These are phyloP conservation scores for Apteryx mantelli DNA, from an alignment of 2,113 vertebrate species.

Conservation along the genomic window DNA sequence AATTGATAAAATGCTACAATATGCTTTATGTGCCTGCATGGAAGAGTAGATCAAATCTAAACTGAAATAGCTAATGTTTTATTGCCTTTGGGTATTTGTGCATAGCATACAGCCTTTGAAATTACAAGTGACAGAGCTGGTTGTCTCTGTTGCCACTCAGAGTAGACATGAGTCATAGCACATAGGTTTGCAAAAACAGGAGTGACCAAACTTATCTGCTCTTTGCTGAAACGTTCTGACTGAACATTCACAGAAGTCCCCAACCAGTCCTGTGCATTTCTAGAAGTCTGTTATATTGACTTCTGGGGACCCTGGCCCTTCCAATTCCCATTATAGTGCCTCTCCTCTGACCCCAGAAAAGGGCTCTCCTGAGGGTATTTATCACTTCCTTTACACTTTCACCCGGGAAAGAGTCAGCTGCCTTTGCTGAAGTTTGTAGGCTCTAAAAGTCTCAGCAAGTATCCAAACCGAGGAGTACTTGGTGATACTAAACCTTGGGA, in stretches of 20 bases:
- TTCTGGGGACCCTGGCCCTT: neutral
- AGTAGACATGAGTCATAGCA: neutral
- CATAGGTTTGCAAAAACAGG: neutral
- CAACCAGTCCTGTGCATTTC: accelerated
- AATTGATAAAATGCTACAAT: neutral
- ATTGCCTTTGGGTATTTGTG: slow-evolving; percentile 2
- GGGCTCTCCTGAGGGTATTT: neutral
- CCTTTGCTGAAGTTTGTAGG: neutral
- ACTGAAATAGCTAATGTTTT: slow-evolving; percentile 30
- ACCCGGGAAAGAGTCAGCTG: neutral
- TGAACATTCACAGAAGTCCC: neutral
- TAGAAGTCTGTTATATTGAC: neutral
- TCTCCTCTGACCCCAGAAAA: neutral
- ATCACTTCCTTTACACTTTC: neutral
- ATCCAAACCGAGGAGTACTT: neutral
- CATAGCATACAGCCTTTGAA: neutral
- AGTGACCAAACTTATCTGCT: neutral
- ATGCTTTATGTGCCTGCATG: neutral
- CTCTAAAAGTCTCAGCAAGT: neutral
- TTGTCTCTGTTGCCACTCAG: neutral
- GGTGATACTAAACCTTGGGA: neutral
- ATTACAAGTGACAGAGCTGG: neutral
- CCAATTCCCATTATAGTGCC: too few relatives aligned
- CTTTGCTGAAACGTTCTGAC: accelerated
- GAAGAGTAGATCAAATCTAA: slow-evolving; percentile 1